Evolutionary conservation across 2,888 invertebrate species (phyloP), one percentile per base, ranked within the genome.

Genomic region (Sphinx pinastri): DNA sequence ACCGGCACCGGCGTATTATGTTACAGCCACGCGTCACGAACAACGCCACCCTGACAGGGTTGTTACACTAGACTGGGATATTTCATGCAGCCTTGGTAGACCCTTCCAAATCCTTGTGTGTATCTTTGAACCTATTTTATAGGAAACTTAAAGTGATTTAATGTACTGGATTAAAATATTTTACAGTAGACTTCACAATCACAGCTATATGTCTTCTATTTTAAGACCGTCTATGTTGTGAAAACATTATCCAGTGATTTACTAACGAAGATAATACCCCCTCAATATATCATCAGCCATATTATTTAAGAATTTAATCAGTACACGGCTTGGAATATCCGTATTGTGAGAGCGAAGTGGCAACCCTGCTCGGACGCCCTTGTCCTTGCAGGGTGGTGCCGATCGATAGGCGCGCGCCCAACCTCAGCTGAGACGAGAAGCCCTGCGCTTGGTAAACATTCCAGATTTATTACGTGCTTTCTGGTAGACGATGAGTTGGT

Each of bases 321-420:
- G 25, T 25, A 7, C 7, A 16, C 1, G 7, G 14, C 54, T 54
- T 16, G 7, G n/a, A 13, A 16, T 6, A n/a, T n/a, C n/a, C 6
- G 6, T 54, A 7, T 54, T 16, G 54, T 54, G 8, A 16, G 8
- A 55, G 10, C 10, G 3, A 19, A 12, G 10, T 3, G 69, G 38
- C 69, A 63, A 45, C 69, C 69, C 74, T 69, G 69, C 11, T 54
- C 54, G 54, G 86, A 81, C 83, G 90, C 83, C 92, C 91, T 92
- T 92, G 92, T 84, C 90, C 91, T 90, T 90, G 87, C 69, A 45
- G 60, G 63, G 68, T 71, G 75, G 69, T 69, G 76, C 73, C 73
- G 85, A 92, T 92, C 92, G 88, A 92, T 92, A 84, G 86, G 88
- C 92, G 91, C 90, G 88, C 90, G 88, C 85, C 77, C 80, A 69